These are phyloP conservation scores for Grammomys dolichurus DNA, from an alignment of 2,113 vertebrate species.

Conservation along the genomic window DNA sequence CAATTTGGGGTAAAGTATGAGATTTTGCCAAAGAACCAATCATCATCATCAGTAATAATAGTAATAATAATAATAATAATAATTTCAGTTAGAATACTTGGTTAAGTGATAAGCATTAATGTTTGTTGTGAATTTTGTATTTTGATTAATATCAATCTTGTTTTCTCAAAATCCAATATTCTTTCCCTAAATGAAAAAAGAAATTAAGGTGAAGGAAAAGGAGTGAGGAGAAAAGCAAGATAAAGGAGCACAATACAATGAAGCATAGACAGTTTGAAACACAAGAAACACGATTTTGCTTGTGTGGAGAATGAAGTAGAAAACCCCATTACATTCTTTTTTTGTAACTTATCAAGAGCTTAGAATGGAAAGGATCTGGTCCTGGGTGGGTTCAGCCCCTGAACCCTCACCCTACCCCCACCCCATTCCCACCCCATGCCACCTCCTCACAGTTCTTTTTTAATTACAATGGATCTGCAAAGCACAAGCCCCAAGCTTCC, in stretches of 20 bases:
- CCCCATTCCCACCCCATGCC: background rate
- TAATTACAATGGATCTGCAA: background rate
- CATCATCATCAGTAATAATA: background rate
- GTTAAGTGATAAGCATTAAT: background rate
- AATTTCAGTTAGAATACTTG: background rate
- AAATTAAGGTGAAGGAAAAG: background rate
- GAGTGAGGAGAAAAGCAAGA: background rate
- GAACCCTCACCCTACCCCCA: background rate
- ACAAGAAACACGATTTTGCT: background rate
- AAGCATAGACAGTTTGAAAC: background rate
- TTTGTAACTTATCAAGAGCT: background rate
- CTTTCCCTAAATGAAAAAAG: background rate
- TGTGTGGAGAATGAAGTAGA: background rate
- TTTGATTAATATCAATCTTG: background rate
- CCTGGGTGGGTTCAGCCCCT: background rate
- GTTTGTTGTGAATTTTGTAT: background rate
- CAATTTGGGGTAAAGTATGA: background rate
- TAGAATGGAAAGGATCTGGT: background rate
- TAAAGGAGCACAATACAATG: background rate
- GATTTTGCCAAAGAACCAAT: background rate
- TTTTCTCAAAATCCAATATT: background rate
- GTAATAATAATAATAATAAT: too few species aligned
- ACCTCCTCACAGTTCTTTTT: too few species aligned
- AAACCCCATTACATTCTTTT: background rate
- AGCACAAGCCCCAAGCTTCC: background rate